These are phyloP conservation scores for Neosilurus hyrtlii DNA, from an alignment of 2,797 vertebrate species.

Conservation along the genomic window DNA sequence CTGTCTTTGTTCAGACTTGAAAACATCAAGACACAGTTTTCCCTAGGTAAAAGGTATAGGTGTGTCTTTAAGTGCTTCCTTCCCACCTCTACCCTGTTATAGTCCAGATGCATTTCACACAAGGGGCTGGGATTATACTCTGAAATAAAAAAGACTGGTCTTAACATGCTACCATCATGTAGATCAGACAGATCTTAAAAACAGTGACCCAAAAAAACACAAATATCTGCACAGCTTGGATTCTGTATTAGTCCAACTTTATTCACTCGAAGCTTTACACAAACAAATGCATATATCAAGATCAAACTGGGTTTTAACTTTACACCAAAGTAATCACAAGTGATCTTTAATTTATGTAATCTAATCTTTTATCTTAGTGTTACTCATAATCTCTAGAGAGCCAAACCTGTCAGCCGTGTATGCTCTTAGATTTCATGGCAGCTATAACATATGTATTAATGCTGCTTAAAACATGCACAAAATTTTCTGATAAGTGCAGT, in stretches of 20 bases:
- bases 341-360: neutral
- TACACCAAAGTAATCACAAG: too few relatives aligned
- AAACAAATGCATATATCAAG: neutral
- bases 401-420: neutral
- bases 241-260: conserved; percentile 16
- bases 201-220: neutral
- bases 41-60: neutral
- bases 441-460: neutral
- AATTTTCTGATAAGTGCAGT: neutral
- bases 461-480: neutral
- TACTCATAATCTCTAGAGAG: neutral
- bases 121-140: neutral
- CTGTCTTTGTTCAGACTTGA: conserved; percentile 31
- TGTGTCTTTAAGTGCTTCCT: conserved; percentile 2
- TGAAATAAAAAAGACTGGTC: neutral
- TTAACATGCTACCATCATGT: neutral
- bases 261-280: neutral
- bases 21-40: neutral
- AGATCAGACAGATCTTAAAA: neutral
- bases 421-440: neutral
- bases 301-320: neutral
- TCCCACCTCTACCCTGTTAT: neutral
- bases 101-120: neutral
- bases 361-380: neutral
- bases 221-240: conserved; percentile 6